Conservation (phyloP, 2,888 invertebrate species). For the Syritta pipiens region DNA sequence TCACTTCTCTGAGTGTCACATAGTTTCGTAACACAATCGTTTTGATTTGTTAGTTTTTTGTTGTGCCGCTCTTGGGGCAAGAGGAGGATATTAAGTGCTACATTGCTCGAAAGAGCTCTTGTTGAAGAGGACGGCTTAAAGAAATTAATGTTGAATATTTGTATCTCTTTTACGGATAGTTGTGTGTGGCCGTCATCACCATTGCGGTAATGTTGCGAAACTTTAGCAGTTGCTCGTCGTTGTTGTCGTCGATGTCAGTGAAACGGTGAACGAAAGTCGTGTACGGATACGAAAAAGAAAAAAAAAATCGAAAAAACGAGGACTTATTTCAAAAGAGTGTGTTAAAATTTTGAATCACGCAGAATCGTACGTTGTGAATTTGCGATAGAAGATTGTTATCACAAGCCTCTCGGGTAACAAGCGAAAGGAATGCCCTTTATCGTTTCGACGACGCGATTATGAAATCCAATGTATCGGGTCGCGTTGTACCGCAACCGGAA, state of each 20-base stretch:
- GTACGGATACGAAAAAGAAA: conserved; percentile 1
- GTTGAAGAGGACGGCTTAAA: conserved; percentile 51
- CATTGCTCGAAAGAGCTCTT: conserved; percentile 62
- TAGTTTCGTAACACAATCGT: conserved; percentile 62
- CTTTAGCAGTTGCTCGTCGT: conserved; percentile 41
- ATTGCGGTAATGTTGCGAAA: conserved; percentile 64
- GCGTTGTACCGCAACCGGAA: conserved; percentile 60
- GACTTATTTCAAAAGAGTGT: conserved; percentile 41
- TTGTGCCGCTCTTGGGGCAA: conserved; percentile 35
- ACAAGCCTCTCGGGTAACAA: conserved; percentile 21
- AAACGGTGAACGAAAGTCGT: conserved; percentile 54
- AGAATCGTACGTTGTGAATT: conserved; percentile 15
- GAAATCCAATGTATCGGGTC: conserved; percentile 66
- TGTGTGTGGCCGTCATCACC: conserved; percentile 55
- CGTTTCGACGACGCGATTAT: conserved; percentile 51
- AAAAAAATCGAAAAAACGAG: neutral
- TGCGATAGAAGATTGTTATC: conserved; percentile 16
- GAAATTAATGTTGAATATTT: conserved; percentile 47
- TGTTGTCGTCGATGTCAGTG: conserved; percentile 27
- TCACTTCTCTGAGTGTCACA: conserved; percentile 58
- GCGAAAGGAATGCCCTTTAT: conserved; percentile 56
- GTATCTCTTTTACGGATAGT: conserved; percentile 25
- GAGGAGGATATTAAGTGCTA: conserved; percentile 58
- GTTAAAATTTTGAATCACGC: conserved; percentile 14
- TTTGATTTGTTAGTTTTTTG: conserved; percentile 45